Conservation (phyloP, 2,113 vertebrate genomes). For the Sigmodon hispidus region DNA sequence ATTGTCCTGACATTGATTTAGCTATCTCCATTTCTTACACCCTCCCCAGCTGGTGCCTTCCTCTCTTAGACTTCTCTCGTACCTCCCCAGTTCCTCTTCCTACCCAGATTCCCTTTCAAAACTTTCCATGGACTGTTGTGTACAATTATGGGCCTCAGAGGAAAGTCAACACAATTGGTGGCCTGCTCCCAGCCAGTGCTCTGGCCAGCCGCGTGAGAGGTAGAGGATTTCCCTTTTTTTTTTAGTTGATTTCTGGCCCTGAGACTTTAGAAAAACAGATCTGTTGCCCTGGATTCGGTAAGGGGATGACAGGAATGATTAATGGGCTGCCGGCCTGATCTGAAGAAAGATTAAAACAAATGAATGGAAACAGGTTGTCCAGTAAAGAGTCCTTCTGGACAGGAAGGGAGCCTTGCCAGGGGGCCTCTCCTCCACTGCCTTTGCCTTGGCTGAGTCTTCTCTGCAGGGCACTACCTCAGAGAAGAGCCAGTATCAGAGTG, state of each 20-base stretch:
- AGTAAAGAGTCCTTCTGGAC: background rate
- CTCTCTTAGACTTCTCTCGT: background rate
- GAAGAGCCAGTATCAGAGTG: background rate
- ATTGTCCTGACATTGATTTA: background rate
- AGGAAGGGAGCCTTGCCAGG: background rate
- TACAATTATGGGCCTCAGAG: conserved; percentile 1
- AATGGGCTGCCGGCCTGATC: conserved; percentile 68
- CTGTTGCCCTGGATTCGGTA: conserved; percentile 54
- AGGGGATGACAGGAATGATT: conserved; percentile 76
- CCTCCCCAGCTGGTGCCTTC: background rate
- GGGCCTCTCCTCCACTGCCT: background rate
- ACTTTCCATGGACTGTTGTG: conserved; percentile 35
- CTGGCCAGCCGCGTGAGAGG: background rate
- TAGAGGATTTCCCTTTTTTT: conserved; percentile 47
- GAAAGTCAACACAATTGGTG: conserved; percentile 12
- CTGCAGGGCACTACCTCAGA: accelerated
- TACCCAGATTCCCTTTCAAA: conserved; percentile 42
- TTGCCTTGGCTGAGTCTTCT: background rate
- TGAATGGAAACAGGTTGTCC: conserved; percentile 55
- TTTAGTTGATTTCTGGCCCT: conserved; percentile 50
- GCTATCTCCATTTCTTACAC: background rate
- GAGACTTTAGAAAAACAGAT: conserved; percentile 71
- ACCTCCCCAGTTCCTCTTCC: background rate
- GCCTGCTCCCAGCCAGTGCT: conserved; percentile 43
- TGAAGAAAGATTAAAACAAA: conserved; percentile 65